Base-by-base conservation (phyloP, 2,113 vertebrate genomes). In the Bos indicus region DNA sequence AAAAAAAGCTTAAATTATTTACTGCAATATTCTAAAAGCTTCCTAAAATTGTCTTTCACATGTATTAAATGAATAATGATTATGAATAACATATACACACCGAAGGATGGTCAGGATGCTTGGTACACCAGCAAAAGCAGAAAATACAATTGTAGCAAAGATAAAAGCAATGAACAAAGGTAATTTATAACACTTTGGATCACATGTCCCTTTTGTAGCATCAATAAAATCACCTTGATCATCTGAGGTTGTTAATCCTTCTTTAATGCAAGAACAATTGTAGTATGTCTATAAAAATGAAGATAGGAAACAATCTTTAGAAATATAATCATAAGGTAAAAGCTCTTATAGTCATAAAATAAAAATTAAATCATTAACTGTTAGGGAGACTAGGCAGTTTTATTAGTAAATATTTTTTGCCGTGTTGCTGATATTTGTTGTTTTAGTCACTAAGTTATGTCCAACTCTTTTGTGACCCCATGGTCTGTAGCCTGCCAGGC, bases 261-360 rank as follows among this genome's bases (percentile, higher is more conserved):
- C 54, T 54, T 97, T 78, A 95, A 99, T 59, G 92, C 99, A 99
- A 84, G 99, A 98, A 95, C 99, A 99, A 92, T 99, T 99, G 90
- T 98, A 78, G 94, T 98, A 99, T 0, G 16, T 51, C 99, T 99
- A 88, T 19, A 64, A 97, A 95, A 54, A 97, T 93, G 77, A 71
- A 91, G 7, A 97, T 1, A 90, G 23, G 56, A 98, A 95, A 95
- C 6, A 74, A 60, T 28, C 33, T 94, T 85, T 62, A 96, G 78
- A 95, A 97, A 94, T 43, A 94, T 6, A 89, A 17, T 56, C 43
- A 95, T 21, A 23, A 82, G 36, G 46, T 25, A 90, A 91, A 94
- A 81, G 4, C 1, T 64, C 33, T 51, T 56, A 62, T 43, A 83
- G 91, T 23, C 86, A 36, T 71, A 90, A 91, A 93, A 83, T 90